phyloP scores from a whole-genome alignment of 2,888 invertebrate genomes.

The Spilarctia lutea region DNA sequence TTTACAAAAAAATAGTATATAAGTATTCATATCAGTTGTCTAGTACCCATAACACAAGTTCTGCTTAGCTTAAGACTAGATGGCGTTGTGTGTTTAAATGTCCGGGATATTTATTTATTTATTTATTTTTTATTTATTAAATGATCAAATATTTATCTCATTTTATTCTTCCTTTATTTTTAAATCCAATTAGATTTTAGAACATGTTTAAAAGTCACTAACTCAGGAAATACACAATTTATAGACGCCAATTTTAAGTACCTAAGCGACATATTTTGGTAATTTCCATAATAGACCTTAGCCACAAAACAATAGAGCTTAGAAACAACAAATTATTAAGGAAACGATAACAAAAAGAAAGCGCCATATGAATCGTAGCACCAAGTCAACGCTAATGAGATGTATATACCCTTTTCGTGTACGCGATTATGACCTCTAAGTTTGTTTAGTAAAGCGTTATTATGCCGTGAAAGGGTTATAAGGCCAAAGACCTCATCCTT shows the following conservation, averaged over 20 bases:
- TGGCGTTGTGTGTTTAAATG: too few relatives aligned
- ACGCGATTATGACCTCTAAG: slow-evolving; percentile 44
- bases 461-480: slow-evolving; percentile 37
- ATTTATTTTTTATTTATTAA: too few relatives aligned
- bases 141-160: too few relatives aligned
- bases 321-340: slow-evolving; percentile 18
- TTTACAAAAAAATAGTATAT: too few relatives aligned
- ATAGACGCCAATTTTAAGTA: neutral
- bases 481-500: slow-evolving; percentile 64
- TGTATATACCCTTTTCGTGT: slow-evolving; percentile 30
- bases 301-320: neutral
- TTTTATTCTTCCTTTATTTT: neutral
- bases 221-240: neutral
- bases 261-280: neutral
- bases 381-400: slow-evolving; percentile 58
- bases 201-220: neutral
- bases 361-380: slow-evolving; percentile 44
- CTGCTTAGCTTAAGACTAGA: too few relatives aligned
- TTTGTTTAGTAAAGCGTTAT: slow-evolving; percentile 41
- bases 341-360: slow-evolving; percentile 50
- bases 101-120: too few relatives aligned
- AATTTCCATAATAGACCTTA: slow-evolving; percentile 9
- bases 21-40: too few relatives aligned
- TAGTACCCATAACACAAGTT: too few relatives aligned
- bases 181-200: neutral